phyloP scores from a whole-genome alignment of 2,797 vertebrate genomes.

The Simalia tracyae region DNA sequence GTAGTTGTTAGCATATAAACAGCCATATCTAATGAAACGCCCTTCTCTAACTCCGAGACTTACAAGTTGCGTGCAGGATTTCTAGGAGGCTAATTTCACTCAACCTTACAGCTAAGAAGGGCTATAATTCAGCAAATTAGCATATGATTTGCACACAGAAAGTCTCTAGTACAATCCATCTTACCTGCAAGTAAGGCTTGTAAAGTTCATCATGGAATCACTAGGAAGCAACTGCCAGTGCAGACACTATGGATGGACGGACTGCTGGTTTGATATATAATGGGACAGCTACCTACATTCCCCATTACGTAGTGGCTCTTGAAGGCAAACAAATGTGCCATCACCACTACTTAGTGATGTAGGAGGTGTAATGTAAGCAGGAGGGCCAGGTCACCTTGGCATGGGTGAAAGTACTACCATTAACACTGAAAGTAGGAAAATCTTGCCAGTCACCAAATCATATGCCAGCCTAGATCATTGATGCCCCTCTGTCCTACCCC shows the following conservation, averaged over 20 bases:
- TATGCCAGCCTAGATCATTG: too few relatives aligned
- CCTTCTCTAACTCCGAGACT: not conserved
- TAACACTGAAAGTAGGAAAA: not conserved
- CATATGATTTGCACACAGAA: not conserved
- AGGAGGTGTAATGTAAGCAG: not conserved
- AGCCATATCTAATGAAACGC: not conserved
- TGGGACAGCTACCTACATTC: not conserved
- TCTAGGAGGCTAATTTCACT: not conserved
- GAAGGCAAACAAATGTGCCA: not conserved
- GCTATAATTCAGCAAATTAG: not conserved
- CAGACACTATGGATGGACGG: not conserved
- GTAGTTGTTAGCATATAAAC: not conserved
- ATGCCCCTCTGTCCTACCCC: not conserved
- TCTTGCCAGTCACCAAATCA: not conserved
- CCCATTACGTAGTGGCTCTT: not conserved
- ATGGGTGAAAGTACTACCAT: not conserved
- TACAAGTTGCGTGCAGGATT: not conserved
- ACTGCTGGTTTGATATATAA: not conserved
- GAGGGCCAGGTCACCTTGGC: not conserved
- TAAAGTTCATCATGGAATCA: not conserved
- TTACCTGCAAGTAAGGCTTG: not conserved
- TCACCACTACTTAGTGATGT: not conserved
- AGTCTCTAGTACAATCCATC: not conserved
- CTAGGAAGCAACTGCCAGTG: not conserved
- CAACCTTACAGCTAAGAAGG: not conserved